phyloP scores from a whole-genome alignment of 1,140 invertebrate species.

The Orius laevigatus region DNA sequence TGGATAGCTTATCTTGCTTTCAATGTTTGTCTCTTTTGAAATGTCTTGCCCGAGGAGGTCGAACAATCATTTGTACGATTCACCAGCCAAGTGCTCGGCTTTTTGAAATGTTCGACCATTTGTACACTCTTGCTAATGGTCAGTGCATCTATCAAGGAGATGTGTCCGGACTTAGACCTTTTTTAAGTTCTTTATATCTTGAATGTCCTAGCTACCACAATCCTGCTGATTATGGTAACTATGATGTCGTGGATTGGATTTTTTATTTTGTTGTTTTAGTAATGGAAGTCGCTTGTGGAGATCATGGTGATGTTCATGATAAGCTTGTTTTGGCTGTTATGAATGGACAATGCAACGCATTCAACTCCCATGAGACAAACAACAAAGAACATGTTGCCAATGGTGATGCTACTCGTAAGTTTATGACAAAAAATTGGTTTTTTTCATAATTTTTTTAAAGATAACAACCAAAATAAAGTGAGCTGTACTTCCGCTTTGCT shows the following conservation, averaged over 20 bases:
- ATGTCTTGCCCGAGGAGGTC: conserved; percentile 63
- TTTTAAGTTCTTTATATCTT: conserved; percentile 55
- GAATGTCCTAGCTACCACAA: conserved; percentile 86
- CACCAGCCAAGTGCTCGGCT: conserved; percentile 88
- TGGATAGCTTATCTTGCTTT: conserved; percentile 81
- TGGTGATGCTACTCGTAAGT: conserved; percentile 13
- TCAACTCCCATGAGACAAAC: conserved; percentile 30
- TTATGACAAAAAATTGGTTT: too few relatives aligned
- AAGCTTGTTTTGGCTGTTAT: conserved; percentile 71
- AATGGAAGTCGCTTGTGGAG: conserved; percentile 84
- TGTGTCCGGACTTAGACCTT: conserved; percentile 52
- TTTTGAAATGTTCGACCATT: conserved; percentile 87
- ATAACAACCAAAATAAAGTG: not conserved
- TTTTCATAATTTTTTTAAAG: too few relatives aligned
- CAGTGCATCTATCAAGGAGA: conserved; percentile 76
- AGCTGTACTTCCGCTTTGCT: conserved; percentile 17
- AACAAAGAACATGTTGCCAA: conserved; percentile 22
- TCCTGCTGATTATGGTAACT: conserved; percentile 76
- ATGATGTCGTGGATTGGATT: not conserved
- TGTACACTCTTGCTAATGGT: conserved; percentile 73
- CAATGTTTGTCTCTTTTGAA: conserved; percentile 70
- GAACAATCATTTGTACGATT: conserved; percentile 86
- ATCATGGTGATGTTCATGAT: conserved; percentile 76
- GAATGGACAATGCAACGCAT: conserved; percentile 43
- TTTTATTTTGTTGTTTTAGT: conserved; percentile 36